Conservation (phyloP, 2,113 vertebrate species). For the Stercorarius parasiticus region DNA sequence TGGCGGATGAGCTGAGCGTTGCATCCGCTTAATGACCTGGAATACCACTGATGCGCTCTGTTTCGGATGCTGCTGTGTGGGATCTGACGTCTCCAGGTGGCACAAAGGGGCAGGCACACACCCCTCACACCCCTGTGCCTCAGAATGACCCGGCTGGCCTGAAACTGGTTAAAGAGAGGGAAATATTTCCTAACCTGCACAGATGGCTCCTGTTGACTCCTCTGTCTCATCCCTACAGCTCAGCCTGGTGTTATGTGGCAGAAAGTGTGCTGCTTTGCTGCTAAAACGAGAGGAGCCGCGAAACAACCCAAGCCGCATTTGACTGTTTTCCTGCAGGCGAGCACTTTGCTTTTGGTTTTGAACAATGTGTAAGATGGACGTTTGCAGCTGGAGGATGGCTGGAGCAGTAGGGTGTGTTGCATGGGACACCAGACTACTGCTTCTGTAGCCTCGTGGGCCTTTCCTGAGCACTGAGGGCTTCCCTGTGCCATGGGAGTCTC, state of each 20-base stretch:
- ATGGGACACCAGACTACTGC: neutral
- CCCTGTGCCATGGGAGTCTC: neutral
- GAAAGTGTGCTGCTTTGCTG: neutral
- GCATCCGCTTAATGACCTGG: constrained; percentile 40
- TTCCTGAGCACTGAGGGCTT: neutral
- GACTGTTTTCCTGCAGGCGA: neutral
- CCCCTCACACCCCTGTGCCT: constrained; percentile 48
- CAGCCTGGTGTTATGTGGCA: neutral
- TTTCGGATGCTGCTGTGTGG: constrained; percentile 45
- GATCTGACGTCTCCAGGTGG: neutral
- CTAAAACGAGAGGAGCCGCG: neutral
- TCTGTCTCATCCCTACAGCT: neutral
- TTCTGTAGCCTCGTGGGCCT: neutral
- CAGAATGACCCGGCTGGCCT: neutral
- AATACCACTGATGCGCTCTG: neutral
- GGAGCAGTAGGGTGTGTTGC: neutral
- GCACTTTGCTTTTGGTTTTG: neutral
- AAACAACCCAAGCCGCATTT: neutral
- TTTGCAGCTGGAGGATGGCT: neutral
- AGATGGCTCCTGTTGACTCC: constrained; percentile 60
- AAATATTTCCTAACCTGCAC: constrained; percentile 24
- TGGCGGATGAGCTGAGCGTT: neutral
- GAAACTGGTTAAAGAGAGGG: constrained; percentile 63
- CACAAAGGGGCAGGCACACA: constrained; percentile 69
- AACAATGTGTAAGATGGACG: neutral